Evolutionary conservation across 2,888 invertebrate genomes (phyloP).

Genomic region (Tyria jacobaeae): DNA sequence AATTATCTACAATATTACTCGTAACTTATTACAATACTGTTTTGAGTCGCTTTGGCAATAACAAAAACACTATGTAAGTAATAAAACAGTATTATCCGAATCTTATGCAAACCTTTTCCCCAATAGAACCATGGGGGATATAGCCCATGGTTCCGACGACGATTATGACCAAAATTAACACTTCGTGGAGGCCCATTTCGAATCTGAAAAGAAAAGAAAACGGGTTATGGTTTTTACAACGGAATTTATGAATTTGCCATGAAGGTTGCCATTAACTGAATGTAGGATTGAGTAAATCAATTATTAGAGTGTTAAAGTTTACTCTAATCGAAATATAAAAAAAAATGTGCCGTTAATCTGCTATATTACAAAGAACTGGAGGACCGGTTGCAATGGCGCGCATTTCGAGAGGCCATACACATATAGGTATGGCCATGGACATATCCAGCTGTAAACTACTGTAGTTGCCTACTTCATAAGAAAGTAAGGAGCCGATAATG

Average conservation of each 20-base stretch:
- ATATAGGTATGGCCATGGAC: too few relatives aligned
- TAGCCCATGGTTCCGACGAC: conserved; percentile 79
- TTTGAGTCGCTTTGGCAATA: neutral
- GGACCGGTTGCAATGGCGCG: too few relatives aligned
- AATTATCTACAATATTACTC: neutral
- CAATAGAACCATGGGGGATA: conserved; percentile 86
- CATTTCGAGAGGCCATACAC: too few relatives aligned
- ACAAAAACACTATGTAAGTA: neutral
- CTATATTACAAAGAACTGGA: too few relatives aligned
- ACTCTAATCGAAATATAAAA: too few relatives aligned
- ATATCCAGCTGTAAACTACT: too few relatives aligned
- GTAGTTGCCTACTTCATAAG: too few relatives aligned
- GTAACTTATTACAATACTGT: neutral
- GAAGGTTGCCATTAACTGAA: too few relatives aligned
- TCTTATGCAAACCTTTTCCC: conserved; percentile 75
- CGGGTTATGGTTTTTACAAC: neutral
- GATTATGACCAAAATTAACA: conserved; percentile 77
- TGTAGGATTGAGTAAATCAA: too few relatives aligned
- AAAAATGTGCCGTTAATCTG: too few relatives aligned
- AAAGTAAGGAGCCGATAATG: too few relatives aligned
- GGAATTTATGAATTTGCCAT: neutral
- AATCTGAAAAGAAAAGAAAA: conserved; percentile 67
- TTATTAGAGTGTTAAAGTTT: too few relatives aligned
- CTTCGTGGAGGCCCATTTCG: conserved; percentile 78
- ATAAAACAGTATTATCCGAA: conserved; percentile 1